Percentiles rank a stretch among this genome's conserved stretches.
Conservation (phyloP, 1,140 invertebrate species). For the Drosophila orosa region DNA sequence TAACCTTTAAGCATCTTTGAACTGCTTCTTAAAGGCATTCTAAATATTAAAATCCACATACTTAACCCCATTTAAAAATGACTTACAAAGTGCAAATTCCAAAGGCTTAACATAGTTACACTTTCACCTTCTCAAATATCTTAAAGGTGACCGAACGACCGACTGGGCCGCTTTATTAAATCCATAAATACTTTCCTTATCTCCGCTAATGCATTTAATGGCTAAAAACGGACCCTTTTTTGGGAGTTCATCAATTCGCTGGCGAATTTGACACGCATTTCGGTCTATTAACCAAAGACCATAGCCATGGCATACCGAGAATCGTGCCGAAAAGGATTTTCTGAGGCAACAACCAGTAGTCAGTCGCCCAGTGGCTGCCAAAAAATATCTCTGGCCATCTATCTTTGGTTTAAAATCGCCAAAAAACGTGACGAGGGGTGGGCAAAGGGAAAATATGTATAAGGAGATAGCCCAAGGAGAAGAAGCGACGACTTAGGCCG, state of each 20-base stretch:
- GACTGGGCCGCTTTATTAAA: conserved; percentile 1
- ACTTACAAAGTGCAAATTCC: no score
- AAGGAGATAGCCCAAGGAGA: conserved; percentile 13
- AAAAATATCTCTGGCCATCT: conserved; percentile 55
- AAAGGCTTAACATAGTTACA: conserved; percentile 1
- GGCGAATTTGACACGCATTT: conserved; percentile 50
- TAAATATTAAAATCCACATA: background rate
- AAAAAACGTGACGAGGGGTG: conserved; percentile 46
- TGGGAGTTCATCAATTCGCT: conserved; percentile 49
- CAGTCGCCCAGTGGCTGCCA: conserved; percentile 45
- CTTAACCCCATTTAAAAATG: background rate
- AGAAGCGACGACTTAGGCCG: conserved; percentile 53
- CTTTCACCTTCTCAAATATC: background rate
- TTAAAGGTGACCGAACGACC: background rate
- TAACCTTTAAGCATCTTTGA: no score
- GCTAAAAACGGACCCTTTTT: conserved; percentile 28
- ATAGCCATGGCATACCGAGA: conserved; percentile 9
- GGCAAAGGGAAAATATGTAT: conserved; percentile 4
- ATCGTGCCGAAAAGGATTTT: conserved; percentile 44
- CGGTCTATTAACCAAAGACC: conserved; percentile 45
- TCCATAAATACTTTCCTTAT: conserved; percentile 30
- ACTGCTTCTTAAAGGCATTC: background rate
- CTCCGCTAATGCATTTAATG: conserved; percentile 34
- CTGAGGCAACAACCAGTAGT: conserved; percentile 47
- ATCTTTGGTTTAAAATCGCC: conserved; percentile 61